Percentiles rank a stretch among this genome's conserved stretches.
These are phyloP conservation scores for Nothobranchius furzeri DNA, from an alignment of 2,113 vertebrate genomes.

Conservation along the genomic window DNA sequence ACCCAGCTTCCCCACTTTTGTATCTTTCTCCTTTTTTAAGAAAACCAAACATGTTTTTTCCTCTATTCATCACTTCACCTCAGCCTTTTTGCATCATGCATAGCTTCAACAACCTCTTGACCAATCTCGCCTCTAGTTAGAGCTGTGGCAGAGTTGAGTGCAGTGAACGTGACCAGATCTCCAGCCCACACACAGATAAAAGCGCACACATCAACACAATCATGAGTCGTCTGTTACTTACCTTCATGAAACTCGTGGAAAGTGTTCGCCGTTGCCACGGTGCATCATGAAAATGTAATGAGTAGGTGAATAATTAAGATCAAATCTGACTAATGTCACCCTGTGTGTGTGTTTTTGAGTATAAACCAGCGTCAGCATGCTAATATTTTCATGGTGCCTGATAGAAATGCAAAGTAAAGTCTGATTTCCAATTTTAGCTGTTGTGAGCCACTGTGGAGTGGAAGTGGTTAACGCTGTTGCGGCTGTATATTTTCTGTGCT, in stretches of 20 bases:
- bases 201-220: slow-evolving; percentile 22
- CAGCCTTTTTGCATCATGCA: slow-evolving; percentile 10
- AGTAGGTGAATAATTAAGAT: slow-evolving; percentile 72
- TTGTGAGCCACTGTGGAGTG: background rate
- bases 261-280: slow-evolving; percentile 36
- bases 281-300: slow-evolving; percentile 62
- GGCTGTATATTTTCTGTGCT: background rate
- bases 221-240: slow-evolving; percentile 27
- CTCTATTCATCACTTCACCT: slow-evolving; percentile 2
- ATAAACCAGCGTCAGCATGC: background rate
- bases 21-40: background rate
- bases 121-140: background rate
- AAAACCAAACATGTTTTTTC: background rate
- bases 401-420: background rate
- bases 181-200: slow-evolving; percentile 9
- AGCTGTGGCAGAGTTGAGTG: slow-evolving; percentile 14
- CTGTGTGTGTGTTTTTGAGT: slow-evolving; percentile 12
- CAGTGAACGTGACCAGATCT: background rate
- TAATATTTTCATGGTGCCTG: slow-evolving; percentile 4
- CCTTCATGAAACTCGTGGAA: slow-evolving; percentile 31
- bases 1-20: background rate
- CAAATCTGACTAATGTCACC: slow-evolving; percentile 52
- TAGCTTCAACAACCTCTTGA: background rate
- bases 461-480: slow-evolving; percentile 23
- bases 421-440: background rate